Evolutionary conservation across 2,113 vertebrate species (phyloP), one percentile per base, ranked within the genome.

Genomic region (Ornithorhynchus anatinus): DNA sequence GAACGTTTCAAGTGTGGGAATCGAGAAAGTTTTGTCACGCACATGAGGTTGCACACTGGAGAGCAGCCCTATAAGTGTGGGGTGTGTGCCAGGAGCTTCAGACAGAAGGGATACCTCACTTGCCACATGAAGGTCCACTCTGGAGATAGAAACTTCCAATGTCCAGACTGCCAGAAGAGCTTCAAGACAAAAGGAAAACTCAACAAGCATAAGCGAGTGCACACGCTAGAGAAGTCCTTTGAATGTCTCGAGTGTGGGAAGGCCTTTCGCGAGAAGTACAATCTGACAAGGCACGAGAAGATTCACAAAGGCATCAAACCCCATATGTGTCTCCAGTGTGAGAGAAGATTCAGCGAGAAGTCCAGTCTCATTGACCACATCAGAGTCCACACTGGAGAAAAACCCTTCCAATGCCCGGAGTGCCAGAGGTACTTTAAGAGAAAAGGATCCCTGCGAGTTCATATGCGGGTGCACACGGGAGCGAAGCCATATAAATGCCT

Each of bases 51-150:
- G 44, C 48, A 69, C 37, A 61, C 29, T 23, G 58, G 64, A 33
- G 69, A 84, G 64, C 80, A 84, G 31, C 79, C 84, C 17, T 65
- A 77, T 60, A 42, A 69, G 53, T 84, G 73, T 76, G 33, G 57
- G 60, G 42, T 44, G 15, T 69, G 82, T 74, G 60, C 56, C 10
- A 66, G 72, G 72, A 72, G 59, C 47, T 68, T 77, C 51, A 61
- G 65, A 45, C 75, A 74, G 42, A 82, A 82, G 37, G 60, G 54
- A 33, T 72, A 67, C 52, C 72, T 82, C 50, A 44, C 54, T 62
- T 60, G 76, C 50, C 73, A 85, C 69, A 59, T 74, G 25, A 82
- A 77, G 65, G 37, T 68, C 17, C 76, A 79, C 36, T 22, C 29
- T 31, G 15, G 61, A 36, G 52, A 33, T 27, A 64, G 64, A 27